Conservation (phyloP, 2,113 vertebrate genomes). For the Crotalus helleri region DNA sequence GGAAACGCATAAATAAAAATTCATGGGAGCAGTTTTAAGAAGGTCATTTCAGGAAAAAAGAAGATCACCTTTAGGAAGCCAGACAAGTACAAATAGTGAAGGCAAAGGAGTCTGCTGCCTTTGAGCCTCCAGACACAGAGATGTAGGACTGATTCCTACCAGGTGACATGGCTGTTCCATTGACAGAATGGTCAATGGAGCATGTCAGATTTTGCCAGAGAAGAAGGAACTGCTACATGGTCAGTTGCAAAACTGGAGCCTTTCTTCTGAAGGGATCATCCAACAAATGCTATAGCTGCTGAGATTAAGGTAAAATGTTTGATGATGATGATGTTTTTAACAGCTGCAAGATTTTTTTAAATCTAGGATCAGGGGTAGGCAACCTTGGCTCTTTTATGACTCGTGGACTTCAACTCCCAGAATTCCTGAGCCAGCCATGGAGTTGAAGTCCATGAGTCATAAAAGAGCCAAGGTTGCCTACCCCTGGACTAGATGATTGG, state of each 20-base stretch:
- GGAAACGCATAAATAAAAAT: not conserved
- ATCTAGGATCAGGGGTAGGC: not conserved
- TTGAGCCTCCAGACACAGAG: not conserved
- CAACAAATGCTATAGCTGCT: not conserved
- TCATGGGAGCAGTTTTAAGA: not conserved
- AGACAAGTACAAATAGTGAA: not conserved
- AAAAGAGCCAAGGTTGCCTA: too few relatives aligned
- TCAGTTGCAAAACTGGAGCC: not conserved
- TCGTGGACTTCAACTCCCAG: too few relatives aligned
- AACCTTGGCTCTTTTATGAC: too few relatives aligned
- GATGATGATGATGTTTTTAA: not conserved
- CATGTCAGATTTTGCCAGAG: not conserved
- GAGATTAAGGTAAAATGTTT: not conserved
- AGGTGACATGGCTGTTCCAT: not conserved
- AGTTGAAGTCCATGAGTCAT: too few relatives aligned
- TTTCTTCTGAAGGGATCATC: not conserved
- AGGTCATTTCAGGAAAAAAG: not conserved
- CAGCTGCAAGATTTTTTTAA: not conserved
- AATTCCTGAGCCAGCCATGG: too few relatives aligned
- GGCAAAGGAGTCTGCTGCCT: not conserved
- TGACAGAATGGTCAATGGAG: not conserved
- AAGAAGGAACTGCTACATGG: not conserved
- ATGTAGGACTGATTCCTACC: not conserved
- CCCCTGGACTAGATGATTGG: not conserved
- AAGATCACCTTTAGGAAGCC: not conserved